Evolutionary conservation across 2,113 vertebrate genomes (phyloP).

Genomic region (Grus americana): DNA sequence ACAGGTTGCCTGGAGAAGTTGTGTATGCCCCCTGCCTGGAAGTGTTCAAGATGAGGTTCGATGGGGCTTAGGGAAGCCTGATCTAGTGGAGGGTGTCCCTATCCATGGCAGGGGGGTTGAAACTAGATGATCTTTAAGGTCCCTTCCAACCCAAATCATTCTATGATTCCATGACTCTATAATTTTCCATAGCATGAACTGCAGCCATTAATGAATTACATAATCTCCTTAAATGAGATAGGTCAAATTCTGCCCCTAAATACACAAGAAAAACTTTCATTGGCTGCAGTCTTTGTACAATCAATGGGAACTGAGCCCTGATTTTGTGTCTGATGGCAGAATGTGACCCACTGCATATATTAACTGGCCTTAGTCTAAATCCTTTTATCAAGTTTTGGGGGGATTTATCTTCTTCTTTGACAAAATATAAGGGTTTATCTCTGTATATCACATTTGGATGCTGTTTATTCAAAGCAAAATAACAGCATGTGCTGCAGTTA

Average conservation of each 20-base stretch:
- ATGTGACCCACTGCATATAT: conserved; percentile 18
- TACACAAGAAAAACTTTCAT: neutral
- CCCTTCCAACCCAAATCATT: no score
- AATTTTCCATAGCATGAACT: neutral
- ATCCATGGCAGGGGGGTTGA: no score
- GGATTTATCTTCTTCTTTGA: neutral
- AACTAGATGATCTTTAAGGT: no score
- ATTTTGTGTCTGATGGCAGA: conserved; percentile 21
- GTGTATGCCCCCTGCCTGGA: no score
- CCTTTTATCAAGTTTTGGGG: neutral
- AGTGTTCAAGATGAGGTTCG: no score
- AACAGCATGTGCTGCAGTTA: neutral
- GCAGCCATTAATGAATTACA: conserved; percentile 21
- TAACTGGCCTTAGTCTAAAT: neutral
- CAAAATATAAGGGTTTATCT: neutral
- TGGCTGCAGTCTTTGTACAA: neutral
- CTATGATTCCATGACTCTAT: no score
- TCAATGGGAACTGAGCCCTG: neutral
- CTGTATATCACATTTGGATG: neutral
- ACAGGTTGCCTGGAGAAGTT: no score
- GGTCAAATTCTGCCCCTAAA: neutral
- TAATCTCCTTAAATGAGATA: neutral
- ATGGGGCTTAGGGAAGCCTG: no score
- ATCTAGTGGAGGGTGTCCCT: no score
- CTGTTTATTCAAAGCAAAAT: neutral